Evolutionary conservation across 2,888 invertebrate species (phyloP), one percentile per base, ranked within the genome.

Genomic region (Hipparchia semele): DNA sequence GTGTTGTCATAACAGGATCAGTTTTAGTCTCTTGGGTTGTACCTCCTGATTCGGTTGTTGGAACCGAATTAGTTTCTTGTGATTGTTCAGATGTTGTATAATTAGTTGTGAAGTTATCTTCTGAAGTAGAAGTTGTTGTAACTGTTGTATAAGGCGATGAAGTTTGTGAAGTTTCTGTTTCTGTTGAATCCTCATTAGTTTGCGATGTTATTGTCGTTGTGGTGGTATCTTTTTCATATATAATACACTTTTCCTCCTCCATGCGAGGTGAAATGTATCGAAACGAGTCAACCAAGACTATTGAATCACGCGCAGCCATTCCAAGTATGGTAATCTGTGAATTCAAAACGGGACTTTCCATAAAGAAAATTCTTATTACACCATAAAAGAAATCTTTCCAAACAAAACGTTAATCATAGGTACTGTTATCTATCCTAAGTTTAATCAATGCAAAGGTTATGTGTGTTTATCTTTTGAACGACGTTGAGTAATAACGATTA

Each of bases 181-280:
- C 72, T 9, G 72, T 72, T 13, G 12, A 56, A 23, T 13, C n/a
- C 3, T 59, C 49, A 58, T n/a, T 58, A 13, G 59, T 23, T 51
- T 58, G 68, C 53, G 60, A 53, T 6, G 62, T 49, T 7, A n/a
- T 33, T 9, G 68, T 65, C 2, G 68, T 78, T 64, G 33, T 69
- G 58, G 33, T 69, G 61, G 45, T 54, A 13, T 72, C 68, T 67
- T 82, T 79, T 54, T 87, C 73, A 68, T 75, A 90, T 13, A 87
- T 75, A 23, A 51, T n/a, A 73, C 76, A 74, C 6, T 71, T 53
- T 61, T 75, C 75, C 12, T 69, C 70, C 10, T 65, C 51, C 6
- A 62, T 23, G 33, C 7, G 13, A 54, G 80, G 78, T 33, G 80
- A 79, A 59, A 79, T 75, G 60, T 79, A 80, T 46, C 77, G 73